Base-by-base conservation (phyloP, 2,797 vertebrate genomes). In the Malacoctenus gilli region DNA sequence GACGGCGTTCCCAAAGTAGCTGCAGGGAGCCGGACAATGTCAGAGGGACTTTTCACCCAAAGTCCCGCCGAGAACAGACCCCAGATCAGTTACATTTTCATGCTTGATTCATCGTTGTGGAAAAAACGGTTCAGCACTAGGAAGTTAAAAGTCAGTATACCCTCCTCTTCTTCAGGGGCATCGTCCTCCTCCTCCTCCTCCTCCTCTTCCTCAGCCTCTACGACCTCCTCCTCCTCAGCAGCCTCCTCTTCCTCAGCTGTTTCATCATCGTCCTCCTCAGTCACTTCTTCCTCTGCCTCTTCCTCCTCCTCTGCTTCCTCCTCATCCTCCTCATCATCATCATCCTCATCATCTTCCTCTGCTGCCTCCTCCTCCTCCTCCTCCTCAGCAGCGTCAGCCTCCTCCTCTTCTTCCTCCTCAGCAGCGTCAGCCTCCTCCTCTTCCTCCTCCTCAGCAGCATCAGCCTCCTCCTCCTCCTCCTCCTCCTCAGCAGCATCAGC, bases 331-430 rank as follows among this genome's bases (percentile, higher is more conserved):
- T 13, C 55, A 0, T 41, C 59, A 0, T 37, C 47, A 0, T 25
- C 42, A 0, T 36, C 53, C 1, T 21, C 55, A 0, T 19, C 50
- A 2, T 13, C 49, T 0, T 19, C 57, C 0, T 59, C 74, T 2
- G 66, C 64, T 0, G 30, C 61, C 12, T 10, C 30, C 9, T 58
- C 58, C 0, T 41, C 62, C 0, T 44, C 62, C 0, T 25, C 59
- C 0, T 18, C 72, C 0, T 22, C 39, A 0, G 34, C 70, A 0
- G 3, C 19, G 60, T 72, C 41, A 0, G 13, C 61, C 15, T 75
- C 75, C 4, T 89, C 74, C 11, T 68, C 79, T 4, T 74, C 68
- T 0, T 56, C 43, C 1, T 74, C 62, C 1, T 83, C 71, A 1
- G 22, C 48, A 12, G 3, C 19, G 60, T 72, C 41, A 0, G 13